Percentiles rank a stretch among this genome's conserved stretches.
These are phyloP conservation scores for Onychorhynchus coronatus DNA, from an alignment of 2,113 vertebrate species.

Conservation along the genomic window DNA sequence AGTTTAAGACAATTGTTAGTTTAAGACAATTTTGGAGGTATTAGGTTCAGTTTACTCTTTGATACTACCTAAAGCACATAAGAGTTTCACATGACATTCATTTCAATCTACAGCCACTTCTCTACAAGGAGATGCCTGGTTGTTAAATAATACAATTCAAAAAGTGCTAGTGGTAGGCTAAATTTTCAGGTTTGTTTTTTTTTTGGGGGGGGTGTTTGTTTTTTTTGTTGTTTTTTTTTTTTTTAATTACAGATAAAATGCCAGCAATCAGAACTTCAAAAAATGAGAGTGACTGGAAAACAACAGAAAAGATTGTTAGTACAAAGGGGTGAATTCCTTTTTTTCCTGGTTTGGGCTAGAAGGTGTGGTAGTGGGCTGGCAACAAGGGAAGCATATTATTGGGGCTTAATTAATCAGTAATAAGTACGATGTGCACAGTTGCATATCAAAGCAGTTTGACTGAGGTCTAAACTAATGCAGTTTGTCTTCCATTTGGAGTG, in stretches of 20 bases:
- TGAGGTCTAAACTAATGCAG: not conserved
- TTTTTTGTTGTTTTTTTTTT: not conserved
- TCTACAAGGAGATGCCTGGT: not conserved
- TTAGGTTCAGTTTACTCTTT: not conserved
- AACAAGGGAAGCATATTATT: not conserved
- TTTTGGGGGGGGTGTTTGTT: too few relatives aligned
- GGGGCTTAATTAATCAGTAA: not conserved
- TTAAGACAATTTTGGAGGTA: not conserved
- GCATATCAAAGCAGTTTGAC: not conserved
- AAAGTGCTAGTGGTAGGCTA: not conserved
- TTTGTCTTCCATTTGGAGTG: not conserved
- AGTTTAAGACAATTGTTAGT: not conserved
- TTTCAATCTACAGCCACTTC: not conserved
- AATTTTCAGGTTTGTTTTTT: not conserved
- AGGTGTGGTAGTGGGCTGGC: not conserved
- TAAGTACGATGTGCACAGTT: not conserved
- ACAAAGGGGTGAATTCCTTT: not conserved
- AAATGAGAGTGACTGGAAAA: not conserved
- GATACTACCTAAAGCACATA: not conserved
- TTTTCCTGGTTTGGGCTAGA: not conserved
- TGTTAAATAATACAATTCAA: not conserved
- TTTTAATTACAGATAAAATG: not conserved
- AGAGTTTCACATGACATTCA: not conserved
- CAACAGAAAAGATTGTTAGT: not conserved
- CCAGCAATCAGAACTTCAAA: not conserved